These are phyloP conservation scores for Heliconius melpomene DNA, from an alignment of 1,140 invertebrate species.

Conservation along the genomic window DNA sequence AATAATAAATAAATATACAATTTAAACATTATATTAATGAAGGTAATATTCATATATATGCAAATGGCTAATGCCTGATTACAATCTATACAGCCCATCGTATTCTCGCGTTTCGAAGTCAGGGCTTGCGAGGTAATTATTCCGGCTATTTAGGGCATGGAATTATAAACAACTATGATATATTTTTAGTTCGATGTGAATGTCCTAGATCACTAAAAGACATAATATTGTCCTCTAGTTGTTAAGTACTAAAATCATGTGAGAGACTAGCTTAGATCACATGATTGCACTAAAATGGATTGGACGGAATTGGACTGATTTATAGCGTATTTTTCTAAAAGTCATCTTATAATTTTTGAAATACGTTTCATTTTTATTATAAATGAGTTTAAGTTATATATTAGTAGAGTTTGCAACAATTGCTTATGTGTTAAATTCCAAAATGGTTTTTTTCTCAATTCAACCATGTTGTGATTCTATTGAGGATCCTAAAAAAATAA, in stretches of 20 bases:
- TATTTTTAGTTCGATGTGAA: conserved; percentile 29
- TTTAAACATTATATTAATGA: background rate
- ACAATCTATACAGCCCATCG: background rate
- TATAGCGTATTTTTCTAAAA: too few species aligned
- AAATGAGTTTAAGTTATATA: too few species aligned
- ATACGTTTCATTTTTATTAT: too few species aligned
- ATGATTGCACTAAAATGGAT: background rate
- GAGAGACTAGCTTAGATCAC: background rate
- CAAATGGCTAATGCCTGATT: background rate
- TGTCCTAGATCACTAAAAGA: conserved; percentile 13
- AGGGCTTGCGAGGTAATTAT: conserved; percentile 19
- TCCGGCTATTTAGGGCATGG: conserved; percentile 24
- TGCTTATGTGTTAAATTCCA: too few species aligned
- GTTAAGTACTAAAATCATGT: background rate
- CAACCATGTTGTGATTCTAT: too few species aligned
- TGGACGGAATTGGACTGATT: too few species aligned
- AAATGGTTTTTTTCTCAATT: too few species aligned
- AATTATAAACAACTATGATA: conserved; percentile 23
- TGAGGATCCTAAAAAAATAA: too few species aligned
- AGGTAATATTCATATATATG: background rate
- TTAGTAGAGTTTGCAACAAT: too few species aligned
- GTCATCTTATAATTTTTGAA: too few species aligned
- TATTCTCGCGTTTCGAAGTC: background rate
- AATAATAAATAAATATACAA: background rate
- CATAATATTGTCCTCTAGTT: background rate